These are phyloP conservation scores for Synanthedon andrenaeformis DNA, from an alignment of 2,888 invertebrate genomes.

Conservation along the genomic window DNA sequence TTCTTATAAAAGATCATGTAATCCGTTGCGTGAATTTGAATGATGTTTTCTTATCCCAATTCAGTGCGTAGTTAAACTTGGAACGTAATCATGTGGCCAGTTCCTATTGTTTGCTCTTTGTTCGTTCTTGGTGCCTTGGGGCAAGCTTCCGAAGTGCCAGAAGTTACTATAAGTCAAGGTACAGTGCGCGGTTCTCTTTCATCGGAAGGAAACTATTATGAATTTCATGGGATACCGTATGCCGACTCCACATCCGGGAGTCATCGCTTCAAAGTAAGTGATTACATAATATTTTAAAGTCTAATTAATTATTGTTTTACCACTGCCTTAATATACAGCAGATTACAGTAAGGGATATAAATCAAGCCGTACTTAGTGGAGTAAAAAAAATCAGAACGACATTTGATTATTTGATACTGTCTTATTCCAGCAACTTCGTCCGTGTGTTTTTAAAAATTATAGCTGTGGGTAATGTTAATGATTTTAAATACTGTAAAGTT, in stretches of 20 bases:
- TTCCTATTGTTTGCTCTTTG: conserved; percentile 13
- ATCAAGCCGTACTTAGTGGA: background rate
- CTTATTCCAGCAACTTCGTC: too few species aligned
- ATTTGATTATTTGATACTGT: too few species aligned
- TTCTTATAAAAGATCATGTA: too few species aligned
- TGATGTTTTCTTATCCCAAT: background rate
- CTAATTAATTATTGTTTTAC: background rate
- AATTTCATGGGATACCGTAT: conserved; percentile 53
- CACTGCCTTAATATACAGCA: background rate
- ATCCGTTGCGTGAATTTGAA: too few species aligned
- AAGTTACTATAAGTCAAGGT: conserved; percentile 37
- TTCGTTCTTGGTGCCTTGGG: conserved; percentile 14
- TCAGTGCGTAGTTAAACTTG: background rate
- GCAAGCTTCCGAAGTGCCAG: conserved; percentile 8
- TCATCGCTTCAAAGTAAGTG: conserved; percentile 47
- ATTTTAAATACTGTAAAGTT: too few species aligned
- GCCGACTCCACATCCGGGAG: conserved; percentile 48
- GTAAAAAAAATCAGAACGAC: too few species aligned
- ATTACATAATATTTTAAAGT: background rate
- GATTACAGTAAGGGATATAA: background rate
- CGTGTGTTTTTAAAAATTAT: too few species aligned
- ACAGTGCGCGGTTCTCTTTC: conserved; percentile 31
- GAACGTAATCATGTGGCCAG: conserved; percentile 25
- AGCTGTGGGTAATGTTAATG: too few species aligned
- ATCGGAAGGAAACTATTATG: conserved; percentile 26